These are phyloP conservation scores for Gobiocypris rarus DNA, from an alignment of 2,113 vertebrate genomes.

Conservation along the genomic window DNA sequence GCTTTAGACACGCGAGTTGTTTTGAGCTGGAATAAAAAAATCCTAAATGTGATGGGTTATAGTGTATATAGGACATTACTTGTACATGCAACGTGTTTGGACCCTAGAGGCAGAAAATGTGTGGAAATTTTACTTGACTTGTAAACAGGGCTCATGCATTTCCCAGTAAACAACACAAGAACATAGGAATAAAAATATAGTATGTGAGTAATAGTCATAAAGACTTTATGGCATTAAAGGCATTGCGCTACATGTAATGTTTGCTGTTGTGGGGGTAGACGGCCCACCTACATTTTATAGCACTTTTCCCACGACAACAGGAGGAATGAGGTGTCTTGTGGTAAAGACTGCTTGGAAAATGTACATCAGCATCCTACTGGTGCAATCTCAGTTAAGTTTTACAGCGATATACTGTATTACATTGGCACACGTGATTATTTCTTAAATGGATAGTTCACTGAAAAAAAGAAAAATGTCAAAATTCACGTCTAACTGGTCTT, in stretches of 20 bases:
- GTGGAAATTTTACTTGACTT: slow-evolving; percentile 57
- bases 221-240: slow-evolving; percentile 35
- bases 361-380: background rate
- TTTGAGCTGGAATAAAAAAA: background rate
- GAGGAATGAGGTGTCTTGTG: slow-evolving; percentile 28
- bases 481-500: background rate
- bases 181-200: slow-evolving; percentile 61
- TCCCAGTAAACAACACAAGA: slow-evolving; percentile 63
- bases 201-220: slow-evolving; percentile 38
- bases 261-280: background rate
- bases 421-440: background rate
- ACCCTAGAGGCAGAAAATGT: slow-evolving; percentile 54
- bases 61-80: background rate
- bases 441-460: background rate
- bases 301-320: slow-evolving; percentile 48
- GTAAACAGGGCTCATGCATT: slow-evolving; percentile 65
- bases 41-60: background rate
- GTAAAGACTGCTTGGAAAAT: slow-evolving; percentile 23
- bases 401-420: background rate
- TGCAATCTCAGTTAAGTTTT: background rate
- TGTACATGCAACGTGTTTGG: slow-evolving; percentile 51
- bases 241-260: background rate
- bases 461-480: background rate
- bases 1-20: background rate
- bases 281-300: slow-evolving; percentile 36